Conservation (phyloP, 2,113 vertebrate species). For the Takifugu bimaculatus region DNA sequence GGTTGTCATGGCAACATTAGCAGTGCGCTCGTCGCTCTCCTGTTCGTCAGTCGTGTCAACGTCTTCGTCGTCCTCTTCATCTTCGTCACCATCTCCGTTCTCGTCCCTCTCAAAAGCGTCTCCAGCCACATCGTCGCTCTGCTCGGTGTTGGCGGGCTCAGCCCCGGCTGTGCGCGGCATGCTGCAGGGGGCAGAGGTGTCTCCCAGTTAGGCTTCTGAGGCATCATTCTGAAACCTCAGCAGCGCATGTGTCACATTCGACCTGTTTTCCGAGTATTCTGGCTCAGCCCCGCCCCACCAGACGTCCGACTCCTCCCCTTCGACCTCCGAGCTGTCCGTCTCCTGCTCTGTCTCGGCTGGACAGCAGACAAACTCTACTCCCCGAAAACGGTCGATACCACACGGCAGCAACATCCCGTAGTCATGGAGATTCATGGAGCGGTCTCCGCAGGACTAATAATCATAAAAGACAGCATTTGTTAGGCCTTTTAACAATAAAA, state of each 20-base stretch:
- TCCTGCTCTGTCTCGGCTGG: constrained; percentile 82
- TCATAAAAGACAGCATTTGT: constrained; percentile 4
- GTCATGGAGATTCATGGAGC: constrained; percentile 92
- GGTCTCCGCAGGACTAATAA: constrained; percentile 87
- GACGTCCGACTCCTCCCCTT: constrained; percentile 92
- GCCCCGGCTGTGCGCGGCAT: constrained; percentile 48
- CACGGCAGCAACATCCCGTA: constrained; percentile 97
- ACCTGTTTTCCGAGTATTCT: constrained; percentile 90
- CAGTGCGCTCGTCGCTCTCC: constrained; percentile 82
- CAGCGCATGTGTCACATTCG: constrained; percentile 12
- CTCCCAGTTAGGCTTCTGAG: background rate
- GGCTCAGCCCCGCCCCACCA: constrained; percentile 96
- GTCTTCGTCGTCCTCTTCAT: constrained; percentile 70
- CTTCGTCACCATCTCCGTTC: constrained; percentile 80
- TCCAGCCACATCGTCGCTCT: constrained; percentile 64
- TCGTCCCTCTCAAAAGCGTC: constrained; percentile 76
- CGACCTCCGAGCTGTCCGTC: constrained; percentile 79
- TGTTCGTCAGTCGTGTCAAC: constrained; percentile 81
- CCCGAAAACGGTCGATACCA: constrained; percentile 92
- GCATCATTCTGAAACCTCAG: background rate
- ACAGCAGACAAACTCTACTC: constrained; percentile 97
- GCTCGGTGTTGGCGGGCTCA: constrained; percentile 58
- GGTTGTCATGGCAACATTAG: constrained; percentile 89
- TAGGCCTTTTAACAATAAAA: too few relatives aligned
- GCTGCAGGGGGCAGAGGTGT: constrained; percentile 26